Evolutionary conservation across 2,797 vertebrate species (phyloP).

Genomic region (Squalus acanthias): DNA sequence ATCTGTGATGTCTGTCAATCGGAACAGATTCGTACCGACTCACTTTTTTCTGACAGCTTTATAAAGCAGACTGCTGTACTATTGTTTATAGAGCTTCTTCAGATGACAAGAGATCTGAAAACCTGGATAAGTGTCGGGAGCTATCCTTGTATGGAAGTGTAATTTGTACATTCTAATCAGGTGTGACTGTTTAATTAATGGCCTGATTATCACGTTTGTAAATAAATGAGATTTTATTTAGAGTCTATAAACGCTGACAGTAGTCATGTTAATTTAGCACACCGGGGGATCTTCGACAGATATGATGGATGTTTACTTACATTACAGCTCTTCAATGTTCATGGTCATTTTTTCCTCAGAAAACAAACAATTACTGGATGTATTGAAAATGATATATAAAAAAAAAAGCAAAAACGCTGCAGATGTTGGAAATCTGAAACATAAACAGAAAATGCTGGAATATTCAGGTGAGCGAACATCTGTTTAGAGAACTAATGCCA

Average conservation of each 20-base stretch:
- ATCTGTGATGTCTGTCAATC: not conserved
- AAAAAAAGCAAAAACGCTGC: not conserved
- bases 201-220: not conserved
- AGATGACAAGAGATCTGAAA: not conserved
- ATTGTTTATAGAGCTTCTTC: not conserved
- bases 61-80: not conserved
- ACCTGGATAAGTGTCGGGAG: not conserved
- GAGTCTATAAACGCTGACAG: not conserved
- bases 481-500: not conserved
- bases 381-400: not conserved
- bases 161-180: not conserved
- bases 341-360: not conserved
- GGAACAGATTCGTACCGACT: not conserved
- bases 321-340: not conserved
- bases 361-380: not conserved
- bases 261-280: slow-evolving; percentile 3
- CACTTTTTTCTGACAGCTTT: not conserved
- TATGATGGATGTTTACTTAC: slow-evolving; percentile 3
- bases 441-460: not conserved
- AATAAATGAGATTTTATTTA: slow-evolving; percentile 4
- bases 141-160: not conserved
- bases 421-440: not conserved
- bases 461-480: not conserved
- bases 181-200: not conserved
- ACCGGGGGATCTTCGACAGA: not conserved